Base-by-base conservation (phyloP, 2,888 invertebrate genomes). In the Machimus atricapillus region DNA sequence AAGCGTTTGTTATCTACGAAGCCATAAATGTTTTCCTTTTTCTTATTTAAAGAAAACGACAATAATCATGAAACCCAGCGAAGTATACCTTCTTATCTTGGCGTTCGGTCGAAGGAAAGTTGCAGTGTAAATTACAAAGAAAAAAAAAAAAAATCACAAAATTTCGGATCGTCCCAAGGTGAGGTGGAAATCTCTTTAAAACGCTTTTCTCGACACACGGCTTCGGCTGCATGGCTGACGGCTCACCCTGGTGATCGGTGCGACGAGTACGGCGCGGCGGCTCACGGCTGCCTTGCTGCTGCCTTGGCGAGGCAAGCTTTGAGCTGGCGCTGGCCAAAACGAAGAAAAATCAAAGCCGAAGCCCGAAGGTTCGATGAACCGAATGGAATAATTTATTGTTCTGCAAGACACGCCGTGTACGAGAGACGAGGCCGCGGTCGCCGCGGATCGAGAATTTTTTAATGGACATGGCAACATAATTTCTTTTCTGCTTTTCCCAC, bases 311-410 rank as follows among this genome's bases (percentile, higher is more conserved):
- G 46, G 76, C n/a, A 52, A 79, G 79, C 79, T 79, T 79, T 52
- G 52, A 52, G 66, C 56, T 56, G 56, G 19, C 19, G 56, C 66
- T 66, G 66, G 66, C n/a, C 82, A 82, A 82, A 76, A 40, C 40
- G 76, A 76, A 76, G 76, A 76, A 82, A 66, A 82, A 19, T 82
- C 58, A 82, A 58, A 82, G 82, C 82, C 82, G 66, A 79, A 79
- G 79, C 40, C 52, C 23, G 40, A 31, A 81, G 82, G 82, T 82
- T 82, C 82, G 66, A 82, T 82, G 82, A 82, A 82, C 82, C 66
- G 66, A 82, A 82, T 66, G 66, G 82, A 82, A 82, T 82, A 82
- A 82, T 82, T 82, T 82, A 82, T 82, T 82, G 66, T 82, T 82
- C 82, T 82, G 58, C 82, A 82, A 58, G 82, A 82, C 82, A 66